These are phyloP conservation scores for Morpho helenor DNA, from an alignment of 2,888 invertebrate genomes.

Conservation along the genomic window DNA sequence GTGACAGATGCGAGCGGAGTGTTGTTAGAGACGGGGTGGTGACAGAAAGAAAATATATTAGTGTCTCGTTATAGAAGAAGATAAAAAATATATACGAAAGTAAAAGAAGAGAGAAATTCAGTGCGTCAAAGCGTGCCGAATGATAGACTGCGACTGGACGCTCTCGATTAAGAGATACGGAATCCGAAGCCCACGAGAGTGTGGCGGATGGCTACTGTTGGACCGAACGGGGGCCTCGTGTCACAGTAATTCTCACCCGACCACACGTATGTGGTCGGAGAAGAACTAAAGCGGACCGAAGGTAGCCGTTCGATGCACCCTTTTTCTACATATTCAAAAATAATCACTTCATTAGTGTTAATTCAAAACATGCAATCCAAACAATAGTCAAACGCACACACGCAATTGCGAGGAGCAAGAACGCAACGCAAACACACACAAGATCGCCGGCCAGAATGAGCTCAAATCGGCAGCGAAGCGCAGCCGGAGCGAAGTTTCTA, in stretches of 20 bases:
- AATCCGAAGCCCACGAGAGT: conserved; percentile 29
- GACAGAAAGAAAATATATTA: conserved; percentile 54
- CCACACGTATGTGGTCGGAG: conserved; percentile 47
- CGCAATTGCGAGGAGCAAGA: conserved; percentile 51
- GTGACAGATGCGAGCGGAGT: conserved; percentile 43
- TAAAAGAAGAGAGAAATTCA: conserved; percentile 13
- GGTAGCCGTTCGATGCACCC: conserved; percentile 32
- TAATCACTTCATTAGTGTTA: conserved; percentile 13
- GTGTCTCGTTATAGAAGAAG: conserved; percentile 31
- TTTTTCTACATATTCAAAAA: conserved; percentile 4
- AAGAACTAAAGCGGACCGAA: conserved; percentile 39
- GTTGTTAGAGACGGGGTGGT: conserved; percentile 50
- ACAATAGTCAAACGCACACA: conserved; percentile 59
- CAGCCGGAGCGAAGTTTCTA: conserved; percentile 45
- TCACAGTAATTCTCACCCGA: conserved; percentile 41
- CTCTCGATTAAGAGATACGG: conserved; percentile 30
- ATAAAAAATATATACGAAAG: conserved; percentile 41
- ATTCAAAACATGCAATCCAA: conserved; percentile 48
- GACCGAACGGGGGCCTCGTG: conserved; percentile 36
- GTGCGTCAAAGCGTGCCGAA: conserved; percentile 46
- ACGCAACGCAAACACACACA: conserved; percentile 70
- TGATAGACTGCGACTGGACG: conserved; percentile 32
- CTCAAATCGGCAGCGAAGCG: conserved; percentile 41
- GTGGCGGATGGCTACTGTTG: conserved; percentile 51
- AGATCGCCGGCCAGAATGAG: conserved; percentile 76